These are phyloP conservation scores for Leptinotarsa defecta DNA, from an alignment of 1,140 invertebrate genomes.

Conservation along the genomic window DNA sequence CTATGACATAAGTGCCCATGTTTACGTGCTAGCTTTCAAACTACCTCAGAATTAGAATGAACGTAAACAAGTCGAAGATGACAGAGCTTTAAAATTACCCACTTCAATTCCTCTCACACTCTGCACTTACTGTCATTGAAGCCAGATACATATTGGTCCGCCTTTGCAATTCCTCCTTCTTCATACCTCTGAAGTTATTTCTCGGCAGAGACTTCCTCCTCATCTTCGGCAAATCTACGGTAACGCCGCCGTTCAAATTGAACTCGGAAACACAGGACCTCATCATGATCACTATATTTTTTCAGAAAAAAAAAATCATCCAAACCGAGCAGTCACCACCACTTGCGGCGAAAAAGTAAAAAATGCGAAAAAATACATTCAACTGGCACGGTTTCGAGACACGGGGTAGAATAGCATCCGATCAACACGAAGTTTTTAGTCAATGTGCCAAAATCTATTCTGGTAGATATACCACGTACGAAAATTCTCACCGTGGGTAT, in stretches of 20 bases:
- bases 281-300: slow-evolving; percentile 32
- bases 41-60: too few species aligned
- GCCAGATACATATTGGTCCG: slow-evolving; percentile 71
- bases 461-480: slow-evolving; percentile 30
- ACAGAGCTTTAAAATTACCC: too few species aligned
- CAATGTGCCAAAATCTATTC: slow-evolving; percentile 45
- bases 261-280: slow-evolving; percentile 39
- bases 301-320: background rate
- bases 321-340: background rate
- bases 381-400: background rate
- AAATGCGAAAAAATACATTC: background rate
- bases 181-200: slow-evolving; percentile 74
- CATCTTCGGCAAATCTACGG: slow-evolving; percentile 19
- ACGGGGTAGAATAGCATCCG: slow-evolving; percentile 8
- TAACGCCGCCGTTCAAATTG: slow-evolving; percentile 37
- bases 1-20: too few species aligned
- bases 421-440: slow-evolving; percentile 23
- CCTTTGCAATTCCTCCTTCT: slow-evolving; percentile 72
- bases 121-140: slow-evolving; percentile 74
- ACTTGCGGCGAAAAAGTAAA: background rate
- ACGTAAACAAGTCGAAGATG: too few species aligned
- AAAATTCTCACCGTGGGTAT: slow-evolving; percentile 21
- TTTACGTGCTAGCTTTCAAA: too few species aligned
- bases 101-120: background rate
- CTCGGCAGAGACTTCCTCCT: slow-evolving; percentile 51